Evolutionary conservation across 1,140 invertebrate species (phyloP).

Genomic region (Pogonognathellus flavescens): DNA sequence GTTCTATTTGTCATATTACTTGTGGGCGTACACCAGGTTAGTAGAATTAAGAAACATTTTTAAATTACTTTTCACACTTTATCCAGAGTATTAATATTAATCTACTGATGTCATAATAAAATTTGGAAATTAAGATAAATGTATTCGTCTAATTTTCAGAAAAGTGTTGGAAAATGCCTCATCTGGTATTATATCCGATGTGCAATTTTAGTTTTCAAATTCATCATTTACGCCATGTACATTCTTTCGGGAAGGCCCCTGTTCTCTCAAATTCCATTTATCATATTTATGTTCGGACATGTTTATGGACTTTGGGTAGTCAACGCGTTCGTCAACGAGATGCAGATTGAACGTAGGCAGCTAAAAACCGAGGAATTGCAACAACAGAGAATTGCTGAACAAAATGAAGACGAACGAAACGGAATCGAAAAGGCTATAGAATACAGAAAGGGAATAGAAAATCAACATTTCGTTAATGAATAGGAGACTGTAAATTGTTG

Average conservation of each 20-base stretch:
- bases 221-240: conserved; percentile 52
- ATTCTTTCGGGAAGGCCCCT: conserved; percentile 53
- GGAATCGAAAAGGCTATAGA: conserved; percentile 42
- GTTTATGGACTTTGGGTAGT: conserved; percentile 54
- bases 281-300: conserved; percentile 52
- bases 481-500: background rate
- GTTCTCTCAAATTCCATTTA: conserved; percentile 57
- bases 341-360: conserved; percentile 8
- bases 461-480: background rate
- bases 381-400: background rate
- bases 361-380: background rate
- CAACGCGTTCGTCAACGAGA: conserved; percentile 46
- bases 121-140: background rate
- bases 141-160: conserved; percentile 11
- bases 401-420: conserved; percentile 26
- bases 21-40: conserved; percentile 41
- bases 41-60: background rate
- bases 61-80: too few relatives aligned
- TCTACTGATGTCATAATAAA: too few relatives aligned
- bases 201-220: conserved; percentile 59
- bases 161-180: conserved; percentile 49
- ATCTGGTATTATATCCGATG: conserved; percentile 59
- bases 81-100: too few relatives aligned
- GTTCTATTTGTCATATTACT: conserved; percentile 40
- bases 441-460: conserved; percentile 9